phyloP scores from a whole-genome alignment of 2,888 invertebrate genomes.

The Agrotis puta region DNA sequence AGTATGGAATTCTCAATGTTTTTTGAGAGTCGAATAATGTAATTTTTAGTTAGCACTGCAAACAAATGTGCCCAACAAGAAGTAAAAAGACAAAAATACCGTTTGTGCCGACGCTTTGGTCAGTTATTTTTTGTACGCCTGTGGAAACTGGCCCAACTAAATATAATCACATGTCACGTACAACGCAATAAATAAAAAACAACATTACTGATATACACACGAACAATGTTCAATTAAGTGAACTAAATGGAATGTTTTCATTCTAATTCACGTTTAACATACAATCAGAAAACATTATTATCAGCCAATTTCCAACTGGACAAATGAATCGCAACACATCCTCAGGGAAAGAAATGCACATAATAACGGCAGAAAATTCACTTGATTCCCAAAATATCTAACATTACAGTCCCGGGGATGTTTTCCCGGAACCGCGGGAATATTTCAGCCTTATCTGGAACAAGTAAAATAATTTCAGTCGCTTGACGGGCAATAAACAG shows the following conservation, averaged over 20 bases:
- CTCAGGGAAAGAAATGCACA: constrained; percentile 14
- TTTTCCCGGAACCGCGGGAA: constrained; percentile 48
- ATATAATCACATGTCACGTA: no score
- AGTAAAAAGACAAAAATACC: no score
- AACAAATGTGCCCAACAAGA: no score
- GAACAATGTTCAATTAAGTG: not conserved
- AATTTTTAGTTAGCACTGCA: no score
- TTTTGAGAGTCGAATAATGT: no score
- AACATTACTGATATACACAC: not conserved
- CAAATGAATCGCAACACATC: not conserved
- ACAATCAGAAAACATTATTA: not conserved
- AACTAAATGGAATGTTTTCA: not conserved
- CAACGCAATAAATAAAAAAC: not conserved
- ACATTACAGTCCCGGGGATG: constrained; percentile 35
- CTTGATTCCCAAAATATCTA: constrained; percentile 41
- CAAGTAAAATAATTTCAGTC: constrained; percentile 70
- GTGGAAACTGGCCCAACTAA: no score
- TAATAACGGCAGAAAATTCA: constrained; percentile 37
- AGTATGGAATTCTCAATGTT: no score
- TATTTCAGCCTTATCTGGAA: constrained; percentile 61
- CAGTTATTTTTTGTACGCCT: no score
- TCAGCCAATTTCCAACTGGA: not conserved
- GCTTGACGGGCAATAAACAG: constrained; percentile 66
- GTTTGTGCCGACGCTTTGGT: no score
- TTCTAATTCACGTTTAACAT: not conserved